These are phyloP conservation scores for Leucoptera coffeella DNA, from an alignment of 2,888 invertebrate species.

Conservation along the genomic window DNA sequence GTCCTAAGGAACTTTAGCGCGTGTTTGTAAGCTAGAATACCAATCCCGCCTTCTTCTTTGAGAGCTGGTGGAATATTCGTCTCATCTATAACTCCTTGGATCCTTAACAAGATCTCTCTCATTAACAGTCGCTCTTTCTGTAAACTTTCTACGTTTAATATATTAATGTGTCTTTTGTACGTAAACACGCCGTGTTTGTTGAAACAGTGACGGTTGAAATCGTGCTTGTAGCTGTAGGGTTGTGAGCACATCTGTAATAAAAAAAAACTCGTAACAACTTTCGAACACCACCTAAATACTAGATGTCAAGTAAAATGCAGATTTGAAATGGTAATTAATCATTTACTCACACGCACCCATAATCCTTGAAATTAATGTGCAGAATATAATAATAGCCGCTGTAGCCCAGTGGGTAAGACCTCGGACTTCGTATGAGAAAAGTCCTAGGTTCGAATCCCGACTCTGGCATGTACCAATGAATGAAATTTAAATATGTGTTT, in stretches of 20 bases:
- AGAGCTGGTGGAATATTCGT: no score
- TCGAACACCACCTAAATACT: no score
- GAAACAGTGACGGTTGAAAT: conserved; percentile 30
- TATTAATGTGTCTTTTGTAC: conserved; percentile 17
- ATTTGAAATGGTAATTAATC: neutral
- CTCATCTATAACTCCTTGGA: no score
- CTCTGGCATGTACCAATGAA: no score
- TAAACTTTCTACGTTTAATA: conserved; percentile 29
- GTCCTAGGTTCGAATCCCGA: no score
- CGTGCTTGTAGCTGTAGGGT: conserved; percentile 33
- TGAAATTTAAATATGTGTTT: no score
- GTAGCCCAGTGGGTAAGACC: no score
- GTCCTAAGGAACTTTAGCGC: no score
- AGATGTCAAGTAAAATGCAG: no score
- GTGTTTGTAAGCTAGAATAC: conserved; percentile 16
- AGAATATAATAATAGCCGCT: neutral
- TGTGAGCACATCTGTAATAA: conserved; percentile 26
- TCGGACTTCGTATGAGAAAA: no score
- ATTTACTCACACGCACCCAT: neutral
- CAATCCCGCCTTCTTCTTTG: conserved; percentile 20
- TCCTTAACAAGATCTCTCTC: no score
- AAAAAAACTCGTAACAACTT: neutral
- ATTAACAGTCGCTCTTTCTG: conserved; percentile 17
- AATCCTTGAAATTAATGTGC: neutral
- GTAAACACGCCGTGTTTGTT: conserved; percentile 31